Evolutionary conservation across 2,888 invertebrate species (phyloP).

Genomic region (Ceraclea dissimilis): DNA sequence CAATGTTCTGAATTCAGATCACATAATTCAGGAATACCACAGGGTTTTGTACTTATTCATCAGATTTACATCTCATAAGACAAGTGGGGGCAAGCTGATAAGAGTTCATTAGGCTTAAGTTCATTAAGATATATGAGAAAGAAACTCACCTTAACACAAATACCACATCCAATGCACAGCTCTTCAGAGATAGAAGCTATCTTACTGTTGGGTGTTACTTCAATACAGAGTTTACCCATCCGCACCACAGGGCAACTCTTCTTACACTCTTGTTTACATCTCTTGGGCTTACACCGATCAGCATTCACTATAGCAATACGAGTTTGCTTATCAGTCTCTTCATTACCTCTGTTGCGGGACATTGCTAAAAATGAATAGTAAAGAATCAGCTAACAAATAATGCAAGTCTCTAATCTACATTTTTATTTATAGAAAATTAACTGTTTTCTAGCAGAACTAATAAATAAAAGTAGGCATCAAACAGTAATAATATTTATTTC

Average conservation of each 20-base stretch:
- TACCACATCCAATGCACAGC: slow-evolving; percentile 98
- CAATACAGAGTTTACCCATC: slow-evolving; percentile 99
- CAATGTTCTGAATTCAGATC: too few relatives aligned
- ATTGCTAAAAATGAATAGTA: slow-evolving; percentile 33
- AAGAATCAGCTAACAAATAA: not conserved
- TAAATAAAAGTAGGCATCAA: not conserved
- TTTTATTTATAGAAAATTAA: not conserved
- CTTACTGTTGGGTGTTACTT: slow-evolving; percentile 92
- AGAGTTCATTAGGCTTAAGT: too few relatives aligned
- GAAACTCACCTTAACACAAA: slow-evolving; percentile 93
- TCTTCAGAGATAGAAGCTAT: slow-evolving; percentile 97
- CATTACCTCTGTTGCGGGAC: slow-evolving; percentile 64
- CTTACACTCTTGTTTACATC: slow-evolving; percentile 98
- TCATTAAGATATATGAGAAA: too few relatives aligned
- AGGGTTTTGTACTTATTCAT: too few relatives aligned
- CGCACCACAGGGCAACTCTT: slow-evolving; percentile 97
- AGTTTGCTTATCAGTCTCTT: slow-evolving; percentile 88
- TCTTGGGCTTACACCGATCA: slow-evolving; percentile 98
- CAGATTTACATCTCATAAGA: too few relatives aligned
- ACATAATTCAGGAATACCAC: too few relatives aligned
- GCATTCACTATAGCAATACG: slow-evolving; percentile 96
- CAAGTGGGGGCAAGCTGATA: too few relatives aligned
- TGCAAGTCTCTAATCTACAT: not conserved
- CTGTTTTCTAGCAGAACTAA: not conserved
- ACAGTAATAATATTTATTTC: not conserved